Conservation (phyloP, 1,140 invertebrate species). For the Dinothrombium tinctorium region DNA sequence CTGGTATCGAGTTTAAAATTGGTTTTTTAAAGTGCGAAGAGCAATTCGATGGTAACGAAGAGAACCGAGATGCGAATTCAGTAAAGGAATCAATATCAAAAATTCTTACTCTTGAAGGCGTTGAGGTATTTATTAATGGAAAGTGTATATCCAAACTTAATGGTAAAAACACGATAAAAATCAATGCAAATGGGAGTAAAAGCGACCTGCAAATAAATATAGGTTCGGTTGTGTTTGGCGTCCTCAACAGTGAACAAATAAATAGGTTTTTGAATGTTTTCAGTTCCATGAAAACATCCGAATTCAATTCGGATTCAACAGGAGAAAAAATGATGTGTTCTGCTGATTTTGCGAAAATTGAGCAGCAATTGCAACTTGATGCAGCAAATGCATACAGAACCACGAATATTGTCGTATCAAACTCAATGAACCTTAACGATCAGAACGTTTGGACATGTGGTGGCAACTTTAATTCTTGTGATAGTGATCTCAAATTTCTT, state of each 20-base stretch:
- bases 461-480: background rate
- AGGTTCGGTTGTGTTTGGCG: slow-evolving; percentile 7
- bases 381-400: background rate
- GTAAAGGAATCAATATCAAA: slow-evolving; percentile 7
- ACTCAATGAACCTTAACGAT: background rate
- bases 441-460: background rate
- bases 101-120: slow-evolving; percentile 3
- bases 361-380: slow-evolving; percentile 7
- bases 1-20: slow-evolving; percentile 8
- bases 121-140: slow-evolving; percentile 11
- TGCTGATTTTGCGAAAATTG: slow-evolving; percentile 6
- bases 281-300: background rate
- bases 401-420: background rate
- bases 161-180: slow-evolving; percentile 9
- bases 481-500: background rate
- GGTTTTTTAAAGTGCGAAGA: slow-evolving; percentile 7
- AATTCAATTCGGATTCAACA: background rate
- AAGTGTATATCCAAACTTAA: slow-evolving; percentile 3
- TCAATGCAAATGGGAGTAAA: slow-evolving; percentile 5
- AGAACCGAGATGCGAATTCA: background rate
- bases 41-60: slow-evolving; percentile 1
- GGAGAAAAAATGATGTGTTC: slow-evolving; percentile 6
- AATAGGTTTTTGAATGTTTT: slow-evolving; percentile 6
- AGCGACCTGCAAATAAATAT: slow-evolving; percentile 7
- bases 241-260: slow-evolving; percentile 8